These are phyloP conservation scores for Sminthopsis crassicaudata DNA, from an alignment of 2,113 vertebrate species.

Conservation along the genomic window DNA sequence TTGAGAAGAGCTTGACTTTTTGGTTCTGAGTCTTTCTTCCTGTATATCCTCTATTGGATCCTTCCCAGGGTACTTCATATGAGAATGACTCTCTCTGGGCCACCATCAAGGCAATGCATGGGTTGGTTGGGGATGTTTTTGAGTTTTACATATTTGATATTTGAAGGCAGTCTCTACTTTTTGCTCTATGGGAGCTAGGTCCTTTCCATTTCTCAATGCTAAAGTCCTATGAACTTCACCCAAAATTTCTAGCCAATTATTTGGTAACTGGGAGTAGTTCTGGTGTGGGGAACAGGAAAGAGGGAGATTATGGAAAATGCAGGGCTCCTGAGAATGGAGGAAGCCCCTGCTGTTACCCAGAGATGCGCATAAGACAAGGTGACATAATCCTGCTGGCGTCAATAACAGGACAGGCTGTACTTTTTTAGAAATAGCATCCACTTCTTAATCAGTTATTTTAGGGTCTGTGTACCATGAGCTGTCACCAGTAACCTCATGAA, in stretches of 20 bases:
- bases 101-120: background rate
- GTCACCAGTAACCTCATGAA: conserved; percentile 60
- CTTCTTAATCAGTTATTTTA: conserved; percentile 71
- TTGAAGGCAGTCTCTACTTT: background rate
- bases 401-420: conserved; percentile 66
- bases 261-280: background rate
- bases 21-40: background rate
- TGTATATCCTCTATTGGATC: background rate
- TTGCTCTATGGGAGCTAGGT: background rate
- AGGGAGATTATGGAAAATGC: background rate
- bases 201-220: background rate
- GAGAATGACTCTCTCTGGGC: background rate
- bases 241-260: background rate
- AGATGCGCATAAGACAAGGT: conserved; percentile 40
- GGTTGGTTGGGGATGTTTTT: background rate
- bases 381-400: conserved; percentile 53
- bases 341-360: conserved; percentile 32
- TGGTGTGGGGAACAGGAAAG: background rate
- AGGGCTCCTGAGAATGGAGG: background rate
- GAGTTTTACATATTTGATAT: conserved; percentile 1
- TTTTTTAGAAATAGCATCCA: conserved; percentile 66
- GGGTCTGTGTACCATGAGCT: conserved; percentile 58
- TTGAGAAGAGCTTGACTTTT: background rate
- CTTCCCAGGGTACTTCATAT: background rate
- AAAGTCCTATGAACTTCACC: background rate